phyloP scores from a whole-genome alignment of 2,888 invertebrate species.

The Plemyria rubiginata region DNA sequence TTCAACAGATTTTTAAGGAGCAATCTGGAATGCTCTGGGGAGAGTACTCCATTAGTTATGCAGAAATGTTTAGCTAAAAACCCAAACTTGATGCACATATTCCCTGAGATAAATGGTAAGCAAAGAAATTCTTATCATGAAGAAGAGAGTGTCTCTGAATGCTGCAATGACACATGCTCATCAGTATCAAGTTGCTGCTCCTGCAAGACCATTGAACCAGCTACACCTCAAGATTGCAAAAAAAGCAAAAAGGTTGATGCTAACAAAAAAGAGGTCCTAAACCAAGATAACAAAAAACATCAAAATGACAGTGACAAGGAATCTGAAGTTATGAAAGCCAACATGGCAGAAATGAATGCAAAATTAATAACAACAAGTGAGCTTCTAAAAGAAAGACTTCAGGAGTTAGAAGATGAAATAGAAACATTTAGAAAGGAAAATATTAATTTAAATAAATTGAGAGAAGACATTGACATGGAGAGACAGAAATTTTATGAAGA shows the following conservation, averaged over 20 bases:
- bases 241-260: constrained; percentile 42
- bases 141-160: constrained; percentile 66
- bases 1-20: constrained; percentile 81
- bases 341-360: constrained; percentile 76
- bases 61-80: constrained; percentile 71
- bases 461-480: constrained; percentile 86
- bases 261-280: constrained; percentile 52
- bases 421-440: constrained; percentile 82
- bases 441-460: constrained; percentile 78
- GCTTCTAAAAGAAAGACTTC: constrained; percentile 85
- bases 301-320: constrained; percentile 61
- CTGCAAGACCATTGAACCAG: constrained; percentile 66
- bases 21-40: constrained; percentile 68
- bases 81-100: constrained; percentile 66
- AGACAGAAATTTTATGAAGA: constrained; percentile 86
- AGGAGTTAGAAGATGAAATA: constrained; percentile 87
- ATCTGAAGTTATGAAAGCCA: constrained; percentile 63
- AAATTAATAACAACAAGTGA: constrained; percentile 84
- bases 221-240: constrained; percentile 36
- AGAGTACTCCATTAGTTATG: constrained; percentile 73
- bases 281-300: constrained; percentile 52
- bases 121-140: constrained; percentile 60
- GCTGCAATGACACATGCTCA: constrained; percentile 65
- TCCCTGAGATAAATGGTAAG: constrained; percentile 56
- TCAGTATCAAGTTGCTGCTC: constrained; percentile 72